Conservation (phyloP, 2,113 vertebrate genomes). For the Eudorcas thomsonii region DNA sequence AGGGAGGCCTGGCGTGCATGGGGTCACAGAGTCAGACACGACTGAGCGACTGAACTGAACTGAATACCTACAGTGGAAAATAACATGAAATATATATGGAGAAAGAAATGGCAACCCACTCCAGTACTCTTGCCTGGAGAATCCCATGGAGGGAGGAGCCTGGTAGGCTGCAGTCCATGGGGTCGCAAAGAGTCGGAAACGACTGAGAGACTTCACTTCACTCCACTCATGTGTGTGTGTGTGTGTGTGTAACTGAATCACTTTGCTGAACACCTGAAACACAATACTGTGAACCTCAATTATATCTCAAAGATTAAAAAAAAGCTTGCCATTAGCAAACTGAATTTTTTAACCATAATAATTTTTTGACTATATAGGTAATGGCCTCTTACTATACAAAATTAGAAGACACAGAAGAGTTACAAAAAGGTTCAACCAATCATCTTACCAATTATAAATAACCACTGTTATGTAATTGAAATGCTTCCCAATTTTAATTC, state of each 20-base stretch:
- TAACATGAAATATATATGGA: not conserved
- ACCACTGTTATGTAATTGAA: not conserved
- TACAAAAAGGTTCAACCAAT: not conserved
- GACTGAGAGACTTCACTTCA: too few species aligned
- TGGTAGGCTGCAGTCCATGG: too few species aligned
- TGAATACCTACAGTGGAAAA: not conserved
- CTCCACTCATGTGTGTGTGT: too few species aligned
- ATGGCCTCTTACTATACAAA: not conserved
- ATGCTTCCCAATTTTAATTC: not conserved
- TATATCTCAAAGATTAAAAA: not conserved
- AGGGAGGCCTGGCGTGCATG: not conserved
- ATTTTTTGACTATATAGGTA: not conserved
- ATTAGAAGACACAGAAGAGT: not conserved
- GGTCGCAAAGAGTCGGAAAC: too few species aligned
- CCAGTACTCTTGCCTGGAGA: too few species aligned
- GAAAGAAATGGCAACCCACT: too few species aligned
- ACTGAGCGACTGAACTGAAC: not conserved
- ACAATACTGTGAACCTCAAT: not conserved
- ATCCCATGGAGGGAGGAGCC: too few species aligned
- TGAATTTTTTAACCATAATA: not conserved
- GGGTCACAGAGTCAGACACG: not conserved
- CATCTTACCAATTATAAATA: not conserved
- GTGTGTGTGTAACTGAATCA: not conserved
- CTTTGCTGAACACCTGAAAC: not conserved
- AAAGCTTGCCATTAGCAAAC: not conserved